These are phyloP conservation scores for Myiozetetes cayanensis DNA, from an alignment of 2,113 vertebrate genomes.

Conservation along the genomic window DNA sequence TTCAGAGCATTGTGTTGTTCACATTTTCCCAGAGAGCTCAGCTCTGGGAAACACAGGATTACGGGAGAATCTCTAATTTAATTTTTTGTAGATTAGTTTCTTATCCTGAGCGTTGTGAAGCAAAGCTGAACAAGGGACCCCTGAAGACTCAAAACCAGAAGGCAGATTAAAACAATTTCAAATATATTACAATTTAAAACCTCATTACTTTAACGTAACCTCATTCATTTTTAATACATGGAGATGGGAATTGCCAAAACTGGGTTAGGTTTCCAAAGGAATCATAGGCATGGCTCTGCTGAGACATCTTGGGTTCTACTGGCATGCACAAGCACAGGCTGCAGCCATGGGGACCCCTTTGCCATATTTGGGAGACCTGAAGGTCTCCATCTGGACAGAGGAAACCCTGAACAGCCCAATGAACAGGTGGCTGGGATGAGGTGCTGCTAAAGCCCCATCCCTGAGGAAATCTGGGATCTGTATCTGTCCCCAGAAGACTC, in stretches of 20 bases:
- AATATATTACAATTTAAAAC: neutral
- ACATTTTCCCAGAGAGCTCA: neutral
- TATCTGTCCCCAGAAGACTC: neutral
- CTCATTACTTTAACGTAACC: slow-evolving; percentile 1
- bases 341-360: neutral
- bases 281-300: neutral
- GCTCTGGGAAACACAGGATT: neutral
- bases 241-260: neutral
- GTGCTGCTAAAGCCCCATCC: neutral
- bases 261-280: neutral
- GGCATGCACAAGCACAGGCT: accelerated
- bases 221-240: neutral
- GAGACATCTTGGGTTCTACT: neutral
- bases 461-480: neutral
- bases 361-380: neutral
- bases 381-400: neutral
- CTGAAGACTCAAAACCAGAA: slow-evolving; percentile 7
- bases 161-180: slow-evolving; percentile 4
- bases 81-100: neutral
- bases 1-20: neutral
- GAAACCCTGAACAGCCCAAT: neutral
- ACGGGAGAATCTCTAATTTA: neutral
- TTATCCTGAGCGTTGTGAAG: neutral
- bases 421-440: neutral
- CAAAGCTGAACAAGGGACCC: neutral